Base-by-base conservation (phyloP, 2,888 invertebrate species). In the Rhamphomyia laevipes region DNA sequence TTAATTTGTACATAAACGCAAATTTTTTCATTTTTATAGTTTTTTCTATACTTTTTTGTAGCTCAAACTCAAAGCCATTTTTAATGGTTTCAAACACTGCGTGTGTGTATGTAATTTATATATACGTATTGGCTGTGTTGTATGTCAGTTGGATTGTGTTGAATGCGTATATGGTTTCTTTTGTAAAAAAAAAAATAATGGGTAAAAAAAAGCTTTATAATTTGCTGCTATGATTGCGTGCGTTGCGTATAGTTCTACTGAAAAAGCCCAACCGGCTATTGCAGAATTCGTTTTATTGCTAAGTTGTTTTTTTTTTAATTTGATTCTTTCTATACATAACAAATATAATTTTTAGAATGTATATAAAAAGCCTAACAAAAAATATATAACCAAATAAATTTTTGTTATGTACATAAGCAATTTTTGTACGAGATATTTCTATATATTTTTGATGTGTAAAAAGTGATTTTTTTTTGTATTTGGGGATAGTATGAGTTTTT, bases 201-300 rank as follows among this genome's bases (percentile, higher is more conserved):
- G 53, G 48, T 48, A 51, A 52, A 50, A 45, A 45, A 53, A 52
- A 51, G 53, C 53, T 54, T 47, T 45, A 47, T 55, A 53, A 35
- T 31, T 23, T 50, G 46, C 38, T 47, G 46, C 45, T 49, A n/a
- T 41, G 47, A 58, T 55, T 62, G 61, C 61, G 62, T 63, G 60
- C 59, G 56, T 56, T 63, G 64, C 62, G 61, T 61, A 56, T 57
- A 60, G 53, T 56, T 54, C 57, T 54, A 57, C 57, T 56, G 50
- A 56, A 58, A 60, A 58, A 57, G 53, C 55, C 58, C 53, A 51
- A 57, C 51, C 57, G 33, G 58, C 58, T 58, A 60, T 60, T 63
- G 63, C 62, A 63, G 61, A 60, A 62, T 60, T 62, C 60, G 57
- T 57, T 59, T 56, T 53, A 49, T 53, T 53, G 49, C 47, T 44